These are phyloP conservation scores for Phthorimaea operculella DNA, from an alignment of 1,140 invertebrate genomes.

Conservation along the genomic window DNA sequence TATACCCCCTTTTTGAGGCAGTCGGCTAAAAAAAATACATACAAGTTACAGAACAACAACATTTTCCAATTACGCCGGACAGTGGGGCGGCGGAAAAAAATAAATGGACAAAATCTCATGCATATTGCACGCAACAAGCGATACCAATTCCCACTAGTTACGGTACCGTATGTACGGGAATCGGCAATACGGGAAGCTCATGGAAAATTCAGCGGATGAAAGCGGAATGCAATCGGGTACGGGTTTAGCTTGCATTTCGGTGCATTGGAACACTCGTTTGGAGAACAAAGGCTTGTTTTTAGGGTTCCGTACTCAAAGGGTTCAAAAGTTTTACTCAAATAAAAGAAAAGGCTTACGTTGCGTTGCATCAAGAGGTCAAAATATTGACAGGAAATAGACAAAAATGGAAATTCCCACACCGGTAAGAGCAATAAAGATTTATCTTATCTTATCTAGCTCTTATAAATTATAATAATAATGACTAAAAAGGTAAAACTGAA, in stretches of 20 bases:
- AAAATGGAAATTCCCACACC: no score
- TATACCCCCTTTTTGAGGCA: no score
- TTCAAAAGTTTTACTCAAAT: no score
- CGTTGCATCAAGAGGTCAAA: no score
- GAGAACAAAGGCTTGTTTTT: constrained; percentile 28
- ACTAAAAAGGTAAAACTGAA: no score
- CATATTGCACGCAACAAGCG: constrained; percentile 49
- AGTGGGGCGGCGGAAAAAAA: constrained; percentile 38
- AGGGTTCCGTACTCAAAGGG: background rate
- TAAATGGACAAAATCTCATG: constrained; percentile 52
- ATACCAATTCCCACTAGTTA: constrained; percentile 48
- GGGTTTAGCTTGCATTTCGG: constrained; percentile 39
- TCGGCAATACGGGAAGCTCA: constrained; percentile 32
- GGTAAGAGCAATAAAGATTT: no score
- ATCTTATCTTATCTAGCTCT: no score
- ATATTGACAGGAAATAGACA: no score
- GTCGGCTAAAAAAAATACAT: constrained; percentile 13
- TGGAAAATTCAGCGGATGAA: constrained; percentile 48
- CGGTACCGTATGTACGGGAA: constrained; percentile 27
- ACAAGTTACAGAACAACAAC: constrained; percentile 16
- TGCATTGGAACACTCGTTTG: constrained; percentile 26
- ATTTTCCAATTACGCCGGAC: constrained; percentile 47
- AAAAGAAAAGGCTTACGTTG: no score
- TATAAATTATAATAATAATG: no score
- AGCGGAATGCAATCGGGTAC: constrained; percentile 45